phyloP scores from a whole-genome alignment of 2,113 vertebrate species.

The Ptyas mucosa region DNA sequence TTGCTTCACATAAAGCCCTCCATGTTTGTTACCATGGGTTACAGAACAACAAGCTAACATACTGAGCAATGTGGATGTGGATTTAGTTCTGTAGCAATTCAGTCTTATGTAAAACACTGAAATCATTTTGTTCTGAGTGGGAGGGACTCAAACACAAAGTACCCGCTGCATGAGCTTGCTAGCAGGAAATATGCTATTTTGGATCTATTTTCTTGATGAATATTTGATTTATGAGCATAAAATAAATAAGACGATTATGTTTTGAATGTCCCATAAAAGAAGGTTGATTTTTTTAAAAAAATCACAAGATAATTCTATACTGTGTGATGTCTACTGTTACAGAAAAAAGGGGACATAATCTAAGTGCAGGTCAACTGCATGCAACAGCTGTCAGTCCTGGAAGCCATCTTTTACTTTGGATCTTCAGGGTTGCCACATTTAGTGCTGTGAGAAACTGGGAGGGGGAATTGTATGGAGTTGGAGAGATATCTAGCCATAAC shows the following conservation, averaged over 20 bases:
- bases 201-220: background rate
- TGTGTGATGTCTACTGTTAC: background rate
- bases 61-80: background rate
- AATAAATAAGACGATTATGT: slow-evolving; percentile 4
- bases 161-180: slow-evolving; percentile 47
- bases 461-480: no score
- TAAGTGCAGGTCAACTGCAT: background rate
- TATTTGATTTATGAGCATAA: slow-evolving; percentile 30
- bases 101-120: slow-evolving; percentile 43
- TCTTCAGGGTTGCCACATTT: no score
- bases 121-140: slow-evolving; percentile 53
- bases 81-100: background rate
- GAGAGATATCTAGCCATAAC: no score
- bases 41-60: slow-evolving; percentile 31
- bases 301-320: background rate
- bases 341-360: background rate
- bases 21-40: slow-evolving; percentile 48
- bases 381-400: no score
- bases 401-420: no score
- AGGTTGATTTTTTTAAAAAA: background rate
- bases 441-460: no score
- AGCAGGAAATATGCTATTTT: slow-evolving; percentile 16
- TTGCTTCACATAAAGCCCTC: background rate
- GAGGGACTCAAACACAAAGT: slow-evolving; percentile 53
- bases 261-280: background rate